A percentile compares a stretch with the other conserved stretches of the same genome.
Conservation (phyloP, 2,888 invertebrate species). For the Xanthia togata region DNA sequence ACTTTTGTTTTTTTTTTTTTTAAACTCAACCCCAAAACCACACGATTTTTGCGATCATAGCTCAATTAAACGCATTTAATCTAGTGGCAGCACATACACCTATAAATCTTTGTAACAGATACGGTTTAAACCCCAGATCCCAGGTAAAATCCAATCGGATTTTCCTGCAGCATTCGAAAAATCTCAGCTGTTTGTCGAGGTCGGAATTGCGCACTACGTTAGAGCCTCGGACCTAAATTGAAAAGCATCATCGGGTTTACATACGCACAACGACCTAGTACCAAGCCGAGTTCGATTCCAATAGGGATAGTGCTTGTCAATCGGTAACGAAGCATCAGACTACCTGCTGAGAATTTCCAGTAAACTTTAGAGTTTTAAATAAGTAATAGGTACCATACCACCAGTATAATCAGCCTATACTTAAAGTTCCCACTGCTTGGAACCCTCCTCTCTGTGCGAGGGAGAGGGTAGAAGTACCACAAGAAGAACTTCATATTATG, state of each 20-base stretch:
- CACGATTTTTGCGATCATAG: background rate
- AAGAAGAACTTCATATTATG: background rate
- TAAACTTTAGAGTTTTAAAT: background rate
- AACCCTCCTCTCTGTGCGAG: background rate
- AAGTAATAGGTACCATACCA: background rate
- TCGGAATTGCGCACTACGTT: constrained; percentile 25
- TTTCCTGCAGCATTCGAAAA: constrained; percentile 39
- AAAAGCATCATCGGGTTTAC: constrained; percentile 30
- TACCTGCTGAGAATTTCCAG: background rate
- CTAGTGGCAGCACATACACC: background rate
- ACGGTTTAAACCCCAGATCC: background rate
- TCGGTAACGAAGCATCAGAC: background rate
- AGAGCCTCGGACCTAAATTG: constrained; percentile 33
- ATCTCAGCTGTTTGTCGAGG: constrained; percentile 18
- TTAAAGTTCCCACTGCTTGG: background rate
- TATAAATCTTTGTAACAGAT: constrained; percentile 19
- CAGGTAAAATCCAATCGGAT: constrained; percentile 31
- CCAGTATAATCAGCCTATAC: background rate
- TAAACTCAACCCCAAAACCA: background rate
- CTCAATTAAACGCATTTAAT: constrained; percentile 12
- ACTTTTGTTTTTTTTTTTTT: no score
- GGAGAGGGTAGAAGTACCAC: background rate
- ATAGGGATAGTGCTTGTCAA: constrained; percentile 7
- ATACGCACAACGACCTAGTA: constrained; percentile 11
- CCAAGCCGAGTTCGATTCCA: background rate